These are phyloP conservation scores for Cossypha polioptera DNA, from an alignment of 2,797 vertebrate species.

Conservation along the genomic window DNA sequence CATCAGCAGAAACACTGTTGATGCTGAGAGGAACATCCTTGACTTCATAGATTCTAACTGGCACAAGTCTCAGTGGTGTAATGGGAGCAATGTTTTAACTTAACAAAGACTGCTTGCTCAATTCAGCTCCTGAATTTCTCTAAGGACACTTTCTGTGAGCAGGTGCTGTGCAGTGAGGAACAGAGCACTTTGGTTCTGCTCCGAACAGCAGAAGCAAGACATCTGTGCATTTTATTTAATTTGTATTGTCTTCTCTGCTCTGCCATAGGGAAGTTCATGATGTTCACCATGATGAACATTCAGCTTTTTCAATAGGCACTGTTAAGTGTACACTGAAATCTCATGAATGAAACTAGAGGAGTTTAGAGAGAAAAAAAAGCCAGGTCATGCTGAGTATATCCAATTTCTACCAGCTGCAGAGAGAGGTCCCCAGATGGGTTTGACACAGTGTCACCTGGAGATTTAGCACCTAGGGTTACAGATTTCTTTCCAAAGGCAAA, in stretches of 20 bases:
- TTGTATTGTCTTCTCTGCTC: not conserved
- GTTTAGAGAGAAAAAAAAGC: not conserved
- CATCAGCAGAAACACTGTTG: not conserved
- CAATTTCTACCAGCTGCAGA: not conserved
- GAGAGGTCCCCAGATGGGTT: not conserved
- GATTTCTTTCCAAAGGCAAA: not conserved
- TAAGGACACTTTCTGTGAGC: not conserved
- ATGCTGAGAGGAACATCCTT: not conserved
- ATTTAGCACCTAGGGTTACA: not conserved
- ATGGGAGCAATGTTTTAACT: not conserved
- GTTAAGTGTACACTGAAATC: not conserved
- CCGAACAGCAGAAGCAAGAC: not conserved
- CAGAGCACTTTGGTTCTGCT: rapidly evolving
- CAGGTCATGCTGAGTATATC: rapidly evolving
- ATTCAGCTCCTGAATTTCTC: not conserved
- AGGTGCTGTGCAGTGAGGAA: not conserved
- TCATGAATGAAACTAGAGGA: not conserved
- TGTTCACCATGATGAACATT: not conserved
- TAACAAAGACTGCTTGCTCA: not conserved
- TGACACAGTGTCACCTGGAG: not conserved
- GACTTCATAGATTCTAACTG: not conserved
- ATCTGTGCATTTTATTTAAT: not conserved
- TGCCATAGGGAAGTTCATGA: not conserved
- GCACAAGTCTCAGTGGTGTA: not conserved
- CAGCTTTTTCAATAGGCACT: not conserved